A percentile compares a stretch with the other conserved stretches of the same genome.
Conservation (phyloP, 1,140 invertebrate species). For the Drosophila virilis region DNA sequence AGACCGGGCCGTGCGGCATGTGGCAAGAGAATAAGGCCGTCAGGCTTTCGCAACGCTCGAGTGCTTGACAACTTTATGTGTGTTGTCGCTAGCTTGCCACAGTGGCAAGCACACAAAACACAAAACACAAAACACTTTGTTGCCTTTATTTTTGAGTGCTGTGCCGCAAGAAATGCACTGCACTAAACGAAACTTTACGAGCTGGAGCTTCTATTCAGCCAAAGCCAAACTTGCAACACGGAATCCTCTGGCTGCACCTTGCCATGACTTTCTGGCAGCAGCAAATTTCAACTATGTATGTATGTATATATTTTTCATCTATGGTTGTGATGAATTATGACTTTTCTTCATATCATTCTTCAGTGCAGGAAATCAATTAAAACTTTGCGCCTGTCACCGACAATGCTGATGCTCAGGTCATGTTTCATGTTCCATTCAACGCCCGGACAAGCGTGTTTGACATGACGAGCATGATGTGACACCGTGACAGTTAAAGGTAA, state of each 20-base stretch:
- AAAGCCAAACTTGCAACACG: conserved; percentile 10
- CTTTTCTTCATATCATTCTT: conserved; percentile 37
- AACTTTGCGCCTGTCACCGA: conserved; percentile 55
- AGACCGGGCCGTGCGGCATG: no score
- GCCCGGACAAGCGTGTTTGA: conserved; percentile 17
- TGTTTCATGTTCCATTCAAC: neutral
- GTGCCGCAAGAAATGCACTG: conserved; percentile 62
- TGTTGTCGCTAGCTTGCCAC: conserved; percentile 64
- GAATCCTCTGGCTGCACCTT: conserved; percentile 23
- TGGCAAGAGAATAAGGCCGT: conserved; percentile 14
- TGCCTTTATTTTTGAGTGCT: conserved; percentile 68
- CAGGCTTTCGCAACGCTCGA: conserved; percentile 46
- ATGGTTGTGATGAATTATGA: conserved; percentile 62
- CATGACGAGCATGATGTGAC: conserved; percentile 18
- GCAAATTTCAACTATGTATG: conserved; percentile 48
- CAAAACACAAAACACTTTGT: conserved; percentile 78
- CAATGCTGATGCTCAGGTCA: conserved; percentile 17
- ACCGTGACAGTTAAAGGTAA: conserved; percentile 62
- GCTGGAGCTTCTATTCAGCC: conserved; percentile 9
- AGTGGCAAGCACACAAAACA: conserved; percentile 22
- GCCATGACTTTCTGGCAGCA: conserved; percentile 34
- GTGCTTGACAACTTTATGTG: conserved; percentile 71
- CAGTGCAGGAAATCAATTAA: conserved; percentile 76
- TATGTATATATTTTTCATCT: conserved; percentile 5
- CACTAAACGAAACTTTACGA: conserved; percentile 74